phyloP scores from a whole-genome alignment of 2,797 vertebrate genomes.

The Oreortyx pictus region DNA sequence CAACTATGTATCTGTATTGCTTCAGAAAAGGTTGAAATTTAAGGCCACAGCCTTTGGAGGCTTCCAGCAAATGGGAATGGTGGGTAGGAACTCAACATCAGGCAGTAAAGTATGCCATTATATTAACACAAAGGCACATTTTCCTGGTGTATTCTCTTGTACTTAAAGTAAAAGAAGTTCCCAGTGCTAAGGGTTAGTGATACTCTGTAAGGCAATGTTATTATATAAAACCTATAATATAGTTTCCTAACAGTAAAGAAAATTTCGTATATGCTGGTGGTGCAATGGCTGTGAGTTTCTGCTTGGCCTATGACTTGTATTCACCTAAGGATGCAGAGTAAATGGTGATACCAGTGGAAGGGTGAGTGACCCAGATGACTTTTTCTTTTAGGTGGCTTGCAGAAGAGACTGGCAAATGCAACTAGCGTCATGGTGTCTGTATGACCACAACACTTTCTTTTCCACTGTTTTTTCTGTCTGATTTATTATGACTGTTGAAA shows the following conservation, averaged over 20 bases:
- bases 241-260: not conserved
- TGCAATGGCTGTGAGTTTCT: not conserved
- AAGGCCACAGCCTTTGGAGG: not conserved
- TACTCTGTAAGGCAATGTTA: not conserved
- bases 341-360: not conserved
- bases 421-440: not conserved
- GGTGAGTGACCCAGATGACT: accelerated
- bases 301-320: not conserved
- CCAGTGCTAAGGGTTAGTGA: not conserved
- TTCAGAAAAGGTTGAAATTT: not conserved
- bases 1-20: not conserved
- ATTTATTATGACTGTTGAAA: not conserved
- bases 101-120: not conserved
- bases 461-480: not conserved
- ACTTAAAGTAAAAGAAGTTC: not conserved
- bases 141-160: not conserved
- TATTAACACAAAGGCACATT: not conserved
- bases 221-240: not conserved
- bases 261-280: not conserved
- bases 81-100: not conserved
- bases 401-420: not conserved
- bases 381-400: not conserved
- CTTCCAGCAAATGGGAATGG: not conserved
- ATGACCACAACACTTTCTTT: not conserved
- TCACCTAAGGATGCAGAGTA: not conserved